Base-by-base conservation (phyloP, 2,797 vertebrate species). In the Micromesistius poutassou region DNA sequence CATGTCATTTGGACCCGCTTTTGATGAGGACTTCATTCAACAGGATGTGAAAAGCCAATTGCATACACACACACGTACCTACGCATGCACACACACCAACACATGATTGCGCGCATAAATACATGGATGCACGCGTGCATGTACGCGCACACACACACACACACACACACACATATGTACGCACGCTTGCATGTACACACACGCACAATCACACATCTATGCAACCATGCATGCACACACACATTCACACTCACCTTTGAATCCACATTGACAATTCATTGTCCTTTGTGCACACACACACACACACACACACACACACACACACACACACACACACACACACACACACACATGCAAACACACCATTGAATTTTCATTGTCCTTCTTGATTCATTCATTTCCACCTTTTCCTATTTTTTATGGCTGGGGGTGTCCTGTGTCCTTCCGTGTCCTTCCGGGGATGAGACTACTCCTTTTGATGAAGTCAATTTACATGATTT, bases 1-100 rank as follows among this genome's bases (percentile, higher is more conserved):
- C 83, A 81, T 79, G 79, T 30, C 78, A 83, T 87, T 91, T 81
- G 75, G 76, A 68, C 83, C 72, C 70, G 79, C 79, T 80, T 62
- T 62, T 90, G 85, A 91, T 90, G 83, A 83, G 84, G 55, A 80
- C 84, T 84, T 75, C 81, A 82, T 87, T 71, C 76, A 74, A 78
- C 81, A 76, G 83, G 79, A 74, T 89, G 81, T 87, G 72, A 85
- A 81, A 62, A 77, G 77, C 74, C 76, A 28, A 76, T 81, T 42
- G n/a, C 79, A 36, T 80, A 50, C 38, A 31, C 78, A 62, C n/a
- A 74, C 19, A 22, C 71, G 76, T 9, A 30, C 10, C 31, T 22
- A 70, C 66, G 22, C 42, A 46, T 1, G 33, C 16, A 16, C 42
- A 38, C 36, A 9, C 7, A 38, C 36, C 14, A 16, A 62, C 50